Conservation (phyloP, 1,140 invertebrate genomes). For the Ceratoteleas bidentatus region DNA sequence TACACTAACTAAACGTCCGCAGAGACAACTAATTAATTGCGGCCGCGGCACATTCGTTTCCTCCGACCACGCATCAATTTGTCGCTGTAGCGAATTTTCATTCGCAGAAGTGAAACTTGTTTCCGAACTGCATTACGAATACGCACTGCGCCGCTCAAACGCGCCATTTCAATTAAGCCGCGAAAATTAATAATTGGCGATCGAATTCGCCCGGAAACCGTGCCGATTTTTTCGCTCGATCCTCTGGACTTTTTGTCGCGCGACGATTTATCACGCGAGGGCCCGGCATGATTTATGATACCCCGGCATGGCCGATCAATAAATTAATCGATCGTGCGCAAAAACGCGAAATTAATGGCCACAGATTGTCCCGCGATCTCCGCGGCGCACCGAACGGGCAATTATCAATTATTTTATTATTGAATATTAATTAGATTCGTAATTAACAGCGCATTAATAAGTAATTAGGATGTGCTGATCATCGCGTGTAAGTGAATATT, state of each 20-base stretch:
- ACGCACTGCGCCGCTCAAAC: slow-evolving; percentile 8
- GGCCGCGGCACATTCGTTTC: slow-evolving; percentile 48
- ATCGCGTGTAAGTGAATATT: slow-evolving; percentile 49
- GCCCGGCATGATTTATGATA: slow-evolving; percentile 34
- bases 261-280: slow-evolving; percentile 15
- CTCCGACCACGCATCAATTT: slow-evolving; percentile 58
- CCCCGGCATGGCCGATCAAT: slow-evolving; percentile 12
- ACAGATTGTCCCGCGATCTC: slow-evolving; percentile 13
- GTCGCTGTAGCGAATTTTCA: slow-evolving; percentile 57
- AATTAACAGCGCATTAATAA: slow-evolving; percentile 60
- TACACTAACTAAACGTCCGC: slow-evolving; percentile 45
- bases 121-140: slow-evolving; percentile 49
- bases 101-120: slow-evolving; percentile 55
- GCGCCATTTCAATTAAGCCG: not conserved
- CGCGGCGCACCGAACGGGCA: slow-evolving; percentile 18
- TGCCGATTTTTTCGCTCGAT: slow-evolving; percentile 12
- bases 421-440: slow-evolving; percentile 57
- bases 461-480: slow-evolving; percentile 55
- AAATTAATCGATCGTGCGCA: slow-evolving; percentile 52
- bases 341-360: slow-evolving; percentile 38
- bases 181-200: slow-evolving; percentile 23
- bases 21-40: slow-evolving; percentile 59
- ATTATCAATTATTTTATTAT: slow-evolving; percentile 55
- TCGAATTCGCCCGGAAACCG: slow-evolving; percentile 17
- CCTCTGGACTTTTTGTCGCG: slow-evolving; percentile 14